Conservation (phyloP, 2,113 vertebrate species). For the Poicephalus meyeri region DNA sequence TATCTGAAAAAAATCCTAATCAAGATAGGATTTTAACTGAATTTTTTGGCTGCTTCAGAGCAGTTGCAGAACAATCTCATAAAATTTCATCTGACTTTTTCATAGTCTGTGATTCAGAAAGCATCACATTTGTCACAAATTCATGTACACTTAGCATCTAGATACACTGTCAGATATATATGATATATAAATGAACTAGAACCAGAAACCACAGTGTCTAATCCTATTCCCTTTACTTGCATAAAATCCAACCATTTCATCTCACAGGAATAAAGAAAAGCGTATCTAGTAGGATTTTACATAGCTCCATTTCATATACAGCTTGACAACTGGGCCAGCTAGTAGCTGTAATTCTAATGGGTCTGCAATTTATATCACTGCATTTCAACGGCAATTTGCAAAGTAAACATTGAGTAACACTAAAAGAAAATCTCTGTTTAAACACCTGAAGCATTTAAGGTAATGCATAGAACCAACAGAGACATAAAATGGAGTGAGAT, state of each 20-base stretch:
- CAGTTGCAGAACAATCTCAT: background rate
- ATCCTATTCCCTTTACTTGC: background rate
- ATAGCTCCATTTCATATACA: background rate
- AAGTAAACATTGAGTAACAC: background rate
- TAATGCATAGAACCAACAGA: background rate
- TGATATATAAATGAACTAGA: background rate
- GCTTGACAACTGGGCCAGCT: background rate
- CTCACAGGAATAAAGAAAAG: background rate
- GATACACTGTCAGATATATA: background rate
- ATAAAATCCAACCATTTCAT: background rate
- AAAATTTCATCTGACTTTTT: background rate
- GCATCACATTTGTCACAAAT: constrained; percentile 1
- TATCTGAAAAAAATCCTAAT: background rate
- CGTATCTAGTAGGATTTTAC: background rate
- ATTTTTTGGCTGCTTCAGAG: background rate
- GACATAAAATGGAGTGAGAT: background rate
- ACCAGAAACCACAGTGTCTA: constrained; percentile 10
- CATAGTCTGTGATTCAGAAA: background rate
- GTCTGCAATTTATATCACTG: background rate
- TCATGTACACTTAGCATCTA: background rate
- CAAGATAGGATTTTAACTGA: background rate
- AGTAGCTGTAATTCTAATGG: background rate
- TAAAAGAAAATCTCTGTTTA: constrained; percentile 7
- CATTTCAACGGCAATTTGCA: constrained; percentile 22
- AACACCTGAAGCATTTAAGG: background rate